Evolutionary conservation across 2,797 vertebrate genomes (phyloP).

Genomic region (Decapterus maruadsi): DNA sequence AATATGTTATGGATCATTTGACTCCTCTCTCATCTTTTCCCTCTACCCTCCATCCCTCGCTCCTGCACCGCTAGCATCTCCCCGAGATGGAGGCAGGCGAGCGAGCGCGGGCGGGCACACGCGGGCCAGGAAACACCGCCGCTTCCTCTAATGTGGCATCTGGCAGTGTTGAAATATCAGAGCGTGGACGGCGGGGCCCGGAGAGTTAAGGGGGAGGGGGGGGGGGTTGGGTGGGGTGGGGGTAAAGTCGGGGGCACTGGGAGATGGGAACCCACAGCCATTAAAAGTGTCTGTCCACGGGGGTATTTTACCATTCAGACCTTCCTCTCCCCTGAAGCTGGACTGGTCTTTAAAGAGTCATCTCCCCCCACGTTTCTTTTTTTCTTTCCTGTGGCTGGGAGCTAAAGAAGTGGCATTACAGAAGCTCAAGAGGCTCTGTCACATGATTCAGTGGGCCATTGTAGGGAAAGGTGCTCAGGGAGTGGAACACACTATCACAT

Average conservation of each 20-base stretch:
- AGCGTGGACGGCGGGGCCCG: slow-evolving; percentile 67
- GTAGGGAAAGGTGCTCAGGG: slow-evolving; percentile 56
- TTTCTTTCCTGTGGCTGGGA: slow-evolving; percentile 31
- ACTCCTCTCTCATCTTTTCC: slow-evolving; percentile 63
- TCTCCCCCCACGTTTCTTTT: not conserved
- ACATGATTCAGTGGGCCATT: slow-evolving; percentile 65
- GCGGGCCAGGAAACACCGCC: slow-evolving; percentile 52
- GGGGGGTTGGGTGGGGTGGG: not conserved
- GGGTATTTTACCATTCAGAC: slow-evolving; percentile 67
- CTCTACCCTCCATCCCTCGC: not conserved
- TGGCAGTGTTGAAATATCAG: slow-evolving; percentile 90
- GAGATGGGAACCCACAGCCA: slow-evolving; percentile 73
- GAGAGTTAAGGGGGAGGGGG: too few relatives aligned
- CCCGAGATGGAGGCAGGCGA: slow-evolving; percentile 73
- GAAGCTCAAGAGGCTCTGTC: slow-evolving; percentile 64
- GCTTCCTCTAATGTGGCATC: slow-evolving; percentile 86
- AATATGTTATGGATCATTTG: slow-evolving; percentile 95
- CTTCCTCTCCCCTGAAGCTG: slow-evolving; percentile 47
- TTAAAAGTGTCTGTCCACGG: slow-evolving; percentile 76
- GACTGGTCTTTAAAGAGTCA: slow-evolving; percentile 60
- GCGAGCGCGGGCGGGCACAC: too few relatives aligned
- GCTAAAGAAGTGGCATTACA: slow-evolving; percentile 66
- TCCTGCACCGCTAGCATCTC: slow-evolving; percentile 51
- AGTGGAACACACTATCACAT: slow-evolving; percentile 59
- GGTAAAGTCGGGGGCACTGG: not conserved